These are phyloP conservation scores for Argentina silus DNA, from an alignment of 2,797 vertebrate genomes.

Conservation along the genomic window DNA sequence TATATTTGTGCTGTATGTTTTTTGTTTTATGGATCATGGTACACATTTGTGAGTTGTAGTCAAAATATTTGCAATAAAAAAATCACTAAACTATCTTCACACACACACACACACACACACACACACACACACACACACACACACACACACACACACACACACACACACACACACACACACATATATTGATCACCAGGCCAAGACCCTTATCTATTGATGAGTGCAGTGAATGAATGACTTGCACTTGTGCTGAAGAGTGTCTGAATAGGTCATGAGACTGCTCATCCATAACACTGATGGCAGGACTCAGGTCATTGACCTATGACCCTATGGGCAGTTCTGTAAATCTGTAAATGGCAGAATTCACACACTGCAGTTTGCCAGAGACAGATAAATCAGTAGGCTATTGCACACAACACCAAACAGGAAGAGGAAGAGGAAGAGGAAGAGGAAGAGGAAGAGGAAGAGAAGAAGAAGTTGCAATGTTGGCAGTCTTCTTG, in stretches of 20 bases:
- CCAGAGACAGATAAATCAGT: conserved; percentile 17
- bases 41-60: too few relatives aligned
- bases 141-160: conserved; percentile 33
- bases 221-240: not conserved
- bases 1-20: too few relatives aligned
- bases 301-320: conserved; percentile 32
- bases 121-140: conserved; percentile 26
- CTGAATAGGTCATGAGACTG: conserved; percentile 33
- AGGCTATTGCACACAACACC: not conserved
- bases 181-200: not conserved
- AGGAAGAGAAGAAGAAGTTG: conserved; percentile 4
- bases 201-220: not conserved
- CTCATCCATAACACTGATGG: conserved; percentile 14
- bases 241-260: conserved; percentile 9
- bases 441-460: too few relatives aligned
- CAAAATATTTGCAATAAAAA: too few relatives aligned
- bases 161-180: not conserved
- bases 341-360: conserved; percentile 25
- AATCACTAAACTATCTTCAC: not conserved
- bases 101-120: not conserved
- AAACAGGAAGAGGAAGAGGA: not conserved
- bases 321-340: conserved; percentile 42
- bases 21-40: too few relatives aligned
- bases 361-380: conserved; percentile 31
- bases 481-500: conserved; percentile 1